Evolutionary conservation across 2,797 vertebrate species (phyloP).

Genomic region (Semaprochilodus insignis): DNA sequence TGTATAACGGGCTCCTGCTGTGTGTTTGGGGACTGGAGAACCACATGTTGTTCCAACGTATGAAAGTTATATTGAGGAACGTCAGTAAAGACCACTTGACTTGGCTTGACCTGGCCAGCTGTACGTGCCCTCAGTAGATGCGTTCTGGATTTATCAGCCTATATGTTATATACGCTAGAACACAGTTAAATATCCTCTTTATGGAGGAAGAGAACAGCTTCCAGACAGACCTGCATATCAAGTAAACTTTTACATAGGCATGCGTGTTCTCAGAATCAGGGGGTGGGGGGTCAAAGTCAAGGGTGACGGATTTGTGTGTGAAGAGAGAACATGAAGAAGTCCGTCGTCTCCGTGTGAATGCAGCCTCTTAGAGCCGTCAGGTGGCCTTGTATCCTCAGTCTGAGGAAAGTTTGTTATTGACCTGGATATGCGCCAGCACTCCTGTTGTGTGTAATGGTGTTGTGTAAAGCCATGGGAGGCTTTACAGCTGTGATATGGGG

Average conservation of each 20-base stretch:
- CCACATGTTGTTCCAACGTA: too few species aligned
- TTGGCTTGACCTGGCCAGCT: too few species aligned
- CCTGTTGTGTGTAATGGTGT: neutral
- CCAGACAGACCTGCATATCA: neutral
- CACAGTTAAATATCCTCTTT: neutral
- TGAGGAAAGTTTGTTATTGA: neutral
- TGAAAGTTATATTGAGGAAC: too few species aligned
- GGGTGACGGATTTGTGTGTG: neutral
- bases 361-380: constrained; percentile 1
- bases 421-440: constrained; percentile 5
- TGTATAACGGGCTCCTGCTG: too few species aligned
- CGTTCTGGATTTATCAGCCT: neutral
- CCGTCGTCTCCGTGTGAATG: neutral
- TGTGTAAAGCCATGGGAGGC: constrained; percentile 19
- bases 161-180: too few species aligned
- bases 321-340: neutral
- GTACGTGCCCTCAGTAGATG: too few species aligned
- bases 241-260: neutral
- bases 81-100: too few species aligned
- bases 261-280: neutral
- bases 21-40: too few species aligned
- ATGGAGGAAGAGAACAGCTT: too few species aligned
- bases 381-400: neutral
- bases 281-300: constrained; percentile 3
- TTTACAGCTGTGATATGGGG: constrained; percentile 21